phyloP scores from a whole-genome alignment of 2,797 vertebrate species.

The Octomys mimax region DNA sequence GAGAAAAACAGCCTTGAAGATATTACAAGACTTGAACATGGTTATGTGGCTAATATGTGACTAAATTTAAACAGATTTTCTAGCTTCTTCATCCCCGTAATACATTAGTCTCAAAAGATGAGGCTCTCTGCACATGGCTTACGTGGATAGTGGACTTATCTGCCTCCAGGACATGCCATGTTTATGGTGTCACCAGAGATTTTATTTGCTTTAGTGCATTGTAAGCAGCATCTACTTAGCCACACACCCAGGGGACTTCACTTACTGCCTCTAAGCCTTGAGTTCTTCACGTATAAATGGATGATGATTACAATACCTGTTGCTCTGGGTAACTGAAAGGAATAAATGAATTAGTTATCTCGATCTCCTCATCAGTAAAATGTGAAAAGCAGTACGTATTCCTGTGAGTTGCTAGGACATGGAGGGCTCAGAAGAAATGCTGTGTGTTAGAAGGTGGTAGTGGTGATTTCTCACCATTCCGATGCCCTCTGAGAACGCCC shows the following conservation, averaged over 20 bases:
- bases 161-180: not conserved
- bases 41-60: not conserved
- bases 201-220: not conserved
- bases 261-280: not conserved
- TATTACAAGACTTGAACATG: not conserved
- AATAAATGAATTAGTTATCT: constrained; percentile 11
- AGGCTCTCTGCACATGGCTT: not conserved
- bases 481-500: not conserved
- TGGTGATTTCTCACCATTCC: not conserved
- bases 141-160: not conserved
- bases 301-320: not conserved
- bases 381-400: not conserved
- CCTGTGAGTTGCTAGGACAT: not conserved
- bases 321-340: not conserved
- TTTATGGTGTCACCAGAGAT: not conserved
- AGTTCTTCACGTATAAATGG: not conserved
- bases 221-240: not conserved
- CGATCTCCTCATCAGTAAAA: constrained; percentile 1
- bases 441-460: not conserved
- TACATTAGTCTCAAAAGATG: not conserved
- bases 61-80: not conserved
- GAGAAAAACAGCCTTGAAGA: constrained; percentile 23
- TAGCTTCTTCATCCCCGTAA: not conserved
- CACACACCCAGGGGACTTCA: not conserved
- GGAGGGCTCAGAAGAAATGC: not conserved